Base-by-base conservation (phyloP, 2,888 invertebrate genomes). In the Cephus sareptanus region DNA sequence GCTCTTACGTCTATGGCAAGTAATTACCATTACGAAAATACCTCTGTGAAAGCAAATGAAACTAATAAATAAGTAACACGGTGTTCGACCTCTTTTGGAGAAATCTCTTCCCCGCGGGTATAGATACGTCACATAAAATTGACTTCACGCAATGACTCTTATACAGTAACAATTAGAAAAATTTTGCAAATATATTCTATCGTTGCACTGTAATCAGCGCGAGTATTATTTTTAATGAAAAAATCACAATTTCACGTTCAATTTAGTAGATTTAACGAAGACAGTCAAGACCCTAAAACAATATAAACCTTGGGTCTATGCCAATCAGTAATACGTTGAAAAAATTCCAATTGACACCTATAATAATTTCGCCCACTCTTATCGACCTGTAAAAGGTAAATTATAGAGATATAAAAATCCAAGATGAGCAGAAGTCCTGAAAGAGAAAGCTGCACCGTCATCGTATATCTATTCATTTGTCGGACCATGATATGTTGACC, bases 391-490 rank as follows among this genome's bases (percentile, higher is more conserved):
- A 56, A 56, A 56, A 23, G 9, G 2, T 56, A 23, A 56, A 56
- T 56, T 56, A 6, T 23, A 56, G 9, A 56, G 23, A 56, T 56
- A 56, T 56, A 9, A 56, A 56, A 56, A 23, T 15, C 23, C 71
- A 31, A n/a, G 71, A 71, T 71, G 31, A 71, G 31, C 23, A 30
- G 3, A 31, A 37, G 13, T 35, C 35, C 12, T 23, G 6, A 73
- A 56, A 69, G 77, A 77, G 77, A 77, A 77, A 77, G 77, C 37
- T 77, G 15, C 69, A 37, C 31, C 74, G 35, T 69, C 35, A 34
- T 31, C 33, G 0, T 71, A 34, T 71, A 71, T 2, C 13, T 71
- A 71, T 71, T 71, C 34, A 34, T 31, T 71, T 34, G 31, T 33
- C 33, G 71, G 71, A 71, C 71, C 31, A 33, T 34, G 12, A 31